Percentiles rank a stretch among this genome's conserved stretches.
Evolutionary conservation across 2,113 vertebrate species (phyloP).

Genomic region (Ellobius talpinus): DNA sequence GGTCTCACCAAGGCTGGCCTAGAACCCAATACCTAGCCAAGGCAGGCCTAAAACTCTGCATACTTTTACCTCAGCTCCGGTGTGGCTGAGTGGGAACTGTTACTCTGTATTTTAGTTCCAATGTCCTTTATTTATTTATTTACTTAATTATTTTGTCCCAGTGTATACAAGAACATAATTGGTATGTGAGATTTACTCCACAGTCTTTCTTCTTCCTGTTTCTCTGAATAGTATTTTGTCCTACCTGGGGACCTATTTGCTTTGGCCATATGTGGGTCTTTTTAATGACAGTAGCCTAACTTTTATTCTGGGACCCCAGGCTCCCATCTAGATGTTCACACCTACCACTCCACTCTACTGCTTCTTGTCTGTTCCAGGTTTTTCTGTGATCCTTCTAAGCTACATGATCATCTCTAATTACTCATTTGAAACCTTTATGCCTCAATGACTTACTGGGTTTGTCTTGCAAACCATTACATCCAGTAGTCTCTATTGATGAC

Average conservation of each 20-base stretch:
- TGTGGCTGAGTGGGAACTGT: not conserved
- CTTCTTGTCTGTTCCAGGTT: not conserved
- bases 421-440: not conserved
- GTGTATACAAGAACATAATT: not conserved
- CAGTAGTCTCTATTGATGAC: not conserved
- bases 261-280: not conserved
- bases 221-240: not conserved
- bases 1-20: not conserved
- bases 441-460: not conserved
- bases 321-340: not conserved
- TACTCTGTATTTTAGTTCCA: constrained; percentile 16
- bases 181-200: not conserved
- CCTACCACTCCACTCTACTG: accelerated
- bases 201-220: not conserved
- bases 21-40: not conserved
- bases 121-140: not conserved
- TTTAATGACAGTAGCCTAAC: not conserved
- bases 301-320: not conserved
- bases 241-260: not conserved
- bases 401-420: not conserved
- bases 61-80: not conserved
- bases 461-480: not conserved
- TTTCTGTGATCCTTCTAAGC: not conserved
- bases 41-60: not conserved
- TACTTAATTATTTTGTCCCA: not conserved